Percentiles rank a stretch among this genome's conserved stretches.
Evolutionary conservation across 2,113 vertebrate species (phyloP).

Genomic region (Sigmodon hispidus): DNA sequence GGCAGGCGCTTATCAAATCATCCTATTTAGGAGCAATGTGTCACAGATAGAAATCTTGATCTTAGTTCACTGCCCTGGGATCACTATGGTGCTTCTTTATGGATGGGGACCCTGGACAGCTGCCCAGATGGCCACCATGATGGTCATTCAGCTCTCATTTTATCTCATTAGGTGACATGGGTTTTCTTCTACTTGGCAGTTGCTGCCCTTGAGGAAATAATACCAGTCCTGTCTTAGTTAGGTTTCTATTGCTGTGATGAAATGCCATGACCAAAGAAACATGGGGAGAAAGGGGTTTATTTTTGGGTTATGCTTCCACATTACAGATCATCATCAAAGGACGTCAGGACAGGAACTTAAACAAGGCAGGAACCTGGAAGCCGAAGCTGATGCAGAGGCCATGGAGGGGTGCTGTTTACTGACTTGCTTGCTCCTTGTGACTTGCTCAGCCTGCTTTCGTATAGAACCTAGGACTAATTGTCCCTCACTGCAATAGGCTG

Average conservation of each 20-base stretch:
- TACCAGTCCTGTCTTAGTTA: neutral
- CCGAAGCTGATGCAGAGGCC: neutral
- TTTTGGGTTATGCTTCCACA: neutral
- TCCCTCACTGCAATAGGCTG: neutral
- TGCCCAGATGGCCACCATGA: neutral
- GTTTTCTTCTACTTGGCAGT: neutral
- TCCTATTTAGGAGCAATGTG: neutral
- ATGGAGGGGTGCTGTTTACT: neutral
- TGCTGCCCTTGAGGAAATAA: neutral
- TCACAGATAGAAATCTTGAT: neutral
- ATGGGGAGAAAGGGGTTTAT: neutral
- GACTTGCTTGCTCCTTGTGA: neutral
- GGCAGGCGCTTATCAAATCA: neutral
- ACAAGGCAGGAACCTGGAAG: neutral
- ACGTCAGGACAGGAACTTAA: neutral
- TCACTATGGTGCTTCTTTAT: neutral
- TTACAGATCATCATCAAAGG: neutral
- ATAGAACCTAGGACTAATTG: neutral
- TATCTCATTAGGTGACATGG: neutral
- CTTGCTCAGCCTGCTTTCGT: neutral
- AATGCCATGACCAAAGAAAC: neutral
- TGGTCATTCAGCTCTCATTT: neutral
- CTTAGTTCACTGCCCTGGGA: neutral
- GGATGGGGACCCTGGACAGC: neutral
- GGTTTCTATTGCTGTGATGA: neutral